Evolutionary conservation across 2,113 vertebrate species (phyloP), one percentile per base, ranked within the genome.

Genomic region (Austrofundulus limnaeus): DNA sequence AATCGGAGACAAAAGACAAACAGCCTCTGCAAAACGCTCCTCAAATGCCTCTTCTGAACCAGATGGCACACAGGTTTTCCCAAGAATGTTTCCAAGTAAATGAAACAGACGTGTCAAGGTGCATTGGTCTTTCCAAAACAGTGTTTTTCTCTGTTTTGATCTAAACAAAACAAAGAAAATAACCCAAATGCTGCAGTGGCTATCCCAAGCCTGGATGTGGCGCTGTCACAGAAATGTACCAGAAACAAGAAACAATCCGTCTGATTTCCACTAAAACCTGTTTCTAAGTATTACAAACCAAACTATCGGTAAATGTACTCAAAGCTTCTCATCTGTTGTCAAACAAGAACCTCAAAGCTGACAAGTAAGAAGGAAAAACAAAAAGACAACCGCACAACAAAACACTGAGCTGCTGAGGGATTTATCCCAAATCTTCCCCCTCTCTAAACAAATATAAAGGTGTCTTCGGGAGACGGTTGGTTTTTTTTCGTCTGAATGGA

Each of bases 371-470:
- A n/a, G n/a, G n/a, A n/a, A n/a, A n/a, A 23, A 50, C 51, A 37
- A 31, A 20, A 19, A 38, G 28, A 28, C 1, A 0, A 59, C 60
- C n/a, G 51, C 70, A 80, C 45, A 74, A 70, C 68, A 84, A 70
- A 77, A 47, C 61, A 12, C 2, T 51, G 54, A 45, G 68, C 78
- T 57, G 75, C 78, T 74, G 78, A 78, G 74, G 89, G 89, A 90
- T 89, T 89, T 83, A 82, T 85, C 76, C 83, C 75, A 85, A 85
- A 92, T 91, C 90, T 90, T 76, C 65, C 75, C n/a, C 86, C 86
- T 90, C 87, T 88, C 87, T 86, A 89, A 88, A 88, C 90, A 91
- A 91, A 90, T 86, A 89, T 24, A 61, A 77, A 90, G 85, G 85
- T 89, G 89, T 87, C 90, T 83, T 88, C 61, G 70, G 75, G 57